phyloP scores from a whole-genome alignment of 92 coral and sea anemone genomes.

The Paragorgia papillata region DNA sequence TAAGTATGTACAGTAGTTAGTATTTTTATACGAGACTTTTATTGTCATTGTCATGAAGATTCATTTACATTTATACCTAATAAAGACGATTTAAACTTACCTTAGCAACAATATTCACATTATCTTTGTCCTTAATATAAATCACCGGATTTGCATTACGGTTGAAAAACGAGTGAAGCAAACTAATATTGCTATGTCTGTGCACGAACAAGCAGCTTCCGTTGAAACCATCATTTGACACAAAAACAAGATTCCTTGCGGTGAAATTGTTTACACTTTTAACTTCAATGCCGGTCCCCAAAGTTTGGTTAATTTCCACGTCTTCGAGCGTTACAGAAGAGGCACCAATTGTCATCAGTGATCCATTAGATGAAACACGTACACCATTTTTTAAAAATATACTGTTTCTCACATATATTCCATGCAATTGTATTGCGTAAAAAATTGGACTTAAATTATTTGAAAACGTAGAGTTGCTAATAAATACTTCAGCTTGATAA shows the following conservation, averaged over 20 bases:
- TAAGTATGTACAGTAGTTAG: too few species aligned
- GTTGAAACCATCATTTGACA: background rate
- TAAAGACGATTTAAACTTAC: too few species aligned
- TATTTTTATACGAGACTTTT: too few species aligned
- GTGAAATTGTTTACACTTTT: conserved; percentile 6
- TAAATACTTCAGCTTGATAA: background rate
- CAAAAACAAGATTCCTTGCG: conserved; percentile 3
- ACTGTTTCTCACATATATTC: conserved; percentile 4
- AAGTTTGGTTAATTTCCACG: conserved; percentile 2
- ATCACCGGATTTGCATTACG: conserved; percentile 29
- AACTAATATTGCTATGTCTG: conserved; percentile 25
- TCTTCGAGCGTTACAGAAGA: conserved; percentile 8
- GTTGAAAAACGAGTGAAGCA: conserved; percentile 7
- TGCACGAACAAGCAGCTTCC: conserved; percentile 34
- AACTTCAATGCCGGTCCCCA: conserved; percentile 14
- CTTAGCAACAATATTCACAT: conserved; percentile 8
- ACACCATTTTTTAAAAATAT: conserved; percentile 6
- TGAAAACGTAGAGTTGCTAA: conserved; percentile 14
- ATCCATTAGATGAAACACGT: background rate
- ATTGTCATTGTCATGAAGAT: too few species aligned
- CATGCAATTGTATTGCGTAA: conserved; percentile 16
- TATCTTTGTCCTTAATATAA: conserved; percentile 16
- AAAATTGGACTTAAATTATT: conserved; percentile 8
- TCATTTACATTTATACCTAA: too few species aligned
- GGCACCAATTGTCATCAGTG: conserved; percentile 27